A percentile compares a stretch with the other conserved stretches of the same genome.
Conservation (phyloP, 2,113 vertebrate genomes). For the Dryoscopus gambensis region DNA sequence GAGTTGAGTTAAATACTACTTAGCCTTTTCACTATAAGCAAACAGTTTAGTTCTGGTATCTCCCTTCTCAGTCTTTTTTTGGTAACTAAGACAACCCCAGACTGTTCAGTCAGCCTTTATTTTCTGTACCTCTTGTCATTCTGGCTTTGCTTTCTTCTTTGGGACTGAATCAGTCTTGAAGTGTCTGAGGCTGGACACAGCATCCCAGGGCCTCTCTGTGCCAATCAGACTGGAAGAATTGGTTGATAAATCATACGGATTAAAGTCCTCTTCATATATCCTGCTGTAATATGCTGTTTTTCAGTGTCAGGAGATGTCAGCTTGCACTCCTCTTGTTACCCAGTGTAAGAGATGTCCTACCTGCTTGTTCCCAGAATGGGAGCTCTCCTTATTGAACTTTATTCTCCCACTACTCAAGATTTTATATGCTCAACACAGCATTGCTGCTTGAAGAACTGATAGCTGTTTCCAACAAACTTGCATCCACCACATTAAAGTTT, state of each 20-base stretch:
- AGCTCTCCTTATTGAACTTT: not conserved
- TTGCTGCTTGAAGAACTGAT: not conserved
- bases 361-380: not conserved
- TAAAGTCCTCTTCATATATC: not conserved
- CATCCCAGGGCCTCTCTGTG: not conserved
- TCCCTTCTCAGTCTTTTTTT: not conserved
- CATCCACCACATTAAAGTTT: not conserved
- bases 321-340: not conserved
- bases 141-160: not conserved
- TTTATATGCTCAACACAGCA: not conserved
- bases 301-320: not conserved
- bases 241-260: not conserved
- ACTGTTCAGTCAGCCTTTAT: not conserved
- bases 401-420: not conserved
- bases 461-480: not conserved
- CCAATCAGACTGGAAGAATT: not conserved
- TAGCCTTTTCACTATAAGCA: not conserved
- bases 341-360: not conserved
- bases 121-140: not conserved
- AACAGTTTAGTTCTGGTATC: not conserved
- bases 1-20: not conserved
- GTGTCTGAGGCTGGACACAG: not conserved
- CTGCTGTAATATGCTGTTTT: not conserved
- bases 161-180: not conserved
- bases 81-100: not conserved